Evolutionary conservation across 2,113 vertebrate genomes (phyloP).

Genomic region (Paracanthobrama guichenoti): DNA sequence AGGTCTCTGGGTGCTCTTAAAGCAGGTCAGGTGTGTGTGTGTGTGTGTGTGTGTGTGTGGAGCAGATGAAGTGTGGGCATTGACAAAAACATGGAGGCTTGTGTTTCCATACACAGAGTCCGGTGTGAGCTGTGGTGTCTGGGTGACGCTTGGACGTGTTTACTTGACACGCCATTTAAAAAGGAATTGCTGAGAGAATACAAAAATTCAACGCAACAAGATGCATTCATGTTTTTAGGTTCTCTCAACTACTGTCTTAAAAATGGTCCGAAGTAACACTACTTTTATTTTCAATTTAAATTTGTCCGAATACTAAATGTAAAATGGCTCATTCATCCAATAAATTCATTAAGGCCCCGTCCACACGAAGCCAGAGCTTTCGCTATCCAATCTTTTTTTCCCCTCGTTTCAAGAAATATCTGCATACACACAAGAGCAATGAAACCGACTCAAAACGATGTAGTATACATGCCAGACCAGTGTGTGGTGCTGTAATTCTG

Average conservation of each 20-base stretch:
- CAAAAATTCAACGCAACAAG: background rate
- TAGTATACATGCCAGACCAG: too few species aligned
- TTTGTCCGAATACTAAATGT: background rate
- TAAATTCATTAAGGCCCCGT: background rate
- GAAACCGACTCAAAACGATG: too few species aligned
- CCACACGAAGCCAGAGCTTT: too few species aligned
- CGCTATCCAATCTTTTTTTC: too few species aligned
- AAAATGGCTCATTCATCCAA: background rate
- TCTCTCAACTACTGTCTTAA: background rate
- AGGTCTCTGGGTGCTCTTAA: background rate
- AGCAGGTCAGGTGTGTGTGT: slow-evolving; percentile 17
- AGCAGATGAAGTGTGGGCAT: background rate
- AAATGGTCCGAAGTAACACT: background rate
- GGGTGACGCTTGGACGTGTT: too few species aligned
- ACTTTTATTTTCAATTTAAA: background rate
- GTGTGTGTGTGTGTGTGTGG: background rate
- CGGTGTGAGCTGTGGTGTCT: too few species aligned
- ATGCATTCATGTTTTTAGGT: background rate
- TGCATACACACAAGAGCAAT: too few species aligned
- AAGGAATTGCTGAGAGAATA: background rate
- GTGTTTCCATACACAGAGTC: background rate
- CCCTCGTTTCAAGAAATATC: too few species aligned
- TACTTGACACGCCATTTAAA: background rate
- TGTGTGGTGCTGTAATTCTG: too few species aligned
- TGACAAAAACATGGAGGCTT: background rate